Base-by-base conservation (phyloP, 2,888 invertebrate genomes). In the Tryphoninae sp. region DNA sequence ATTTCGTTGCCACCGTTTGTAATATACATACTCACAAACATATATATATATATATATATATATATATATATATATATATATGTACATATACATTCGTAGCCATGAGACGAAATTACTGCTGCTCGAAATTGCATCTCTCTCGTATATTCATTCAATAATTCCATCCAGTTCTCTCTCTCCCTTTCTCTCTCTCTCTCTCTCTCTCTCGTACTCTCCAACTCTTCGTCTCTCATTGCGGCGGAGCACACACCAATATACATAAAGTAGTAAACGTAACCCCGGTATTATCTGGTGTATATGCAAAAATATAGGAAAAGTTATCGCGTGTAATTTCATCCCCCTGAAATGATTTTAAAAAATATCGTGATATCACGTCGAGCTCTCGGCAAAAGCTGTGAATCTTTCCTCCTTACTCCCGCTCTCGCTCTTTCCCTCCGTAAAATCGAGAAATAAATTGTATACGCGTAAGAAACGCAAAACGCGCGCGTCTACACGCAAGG, bases 131-230 rank as follows among this genome's bases (percentile, higher is more conserved):
- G 69, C 81, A 78, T 74, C 69, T 69, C 61, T 45, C n/a, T 4
- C 55, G 26, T 64, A 64, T 58, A 69, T 78, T 78, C 59, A 78
- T 71, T 81, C 65, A 67, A 81, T 67, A 78, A 78, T 82, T 82
- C 55, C 67, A 81, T 78, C 59, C 62, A 58, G 13, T n/a, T 49
- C 23, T 19, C 19, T 19, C 19, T 19, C 19, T 19, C 19, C 1
- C 19, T 16, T 59, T n/a, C 45, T 26, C 2, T 16, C 40, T 59
- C 64, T 22, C 40, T 76, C 45, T 42, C 23, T n/a, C 40, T 19
- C 51, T 13, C 9, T 7, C 9, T 19, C 67, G 8, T 59, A 16
- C 45, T 26, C 11, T 16, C 61, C 22, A 45, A 26, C 53, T 16
- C 13, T 45, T 75, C 23, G 42, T 8, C 42, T 53, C n/a, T 22